A percentile compares a stretch with the other conserved stretches of the same genome.
phyloP scores from a whole-genome alignment of 1,140 invertebrate species.

The Harpegnathos saltator region DNA sequence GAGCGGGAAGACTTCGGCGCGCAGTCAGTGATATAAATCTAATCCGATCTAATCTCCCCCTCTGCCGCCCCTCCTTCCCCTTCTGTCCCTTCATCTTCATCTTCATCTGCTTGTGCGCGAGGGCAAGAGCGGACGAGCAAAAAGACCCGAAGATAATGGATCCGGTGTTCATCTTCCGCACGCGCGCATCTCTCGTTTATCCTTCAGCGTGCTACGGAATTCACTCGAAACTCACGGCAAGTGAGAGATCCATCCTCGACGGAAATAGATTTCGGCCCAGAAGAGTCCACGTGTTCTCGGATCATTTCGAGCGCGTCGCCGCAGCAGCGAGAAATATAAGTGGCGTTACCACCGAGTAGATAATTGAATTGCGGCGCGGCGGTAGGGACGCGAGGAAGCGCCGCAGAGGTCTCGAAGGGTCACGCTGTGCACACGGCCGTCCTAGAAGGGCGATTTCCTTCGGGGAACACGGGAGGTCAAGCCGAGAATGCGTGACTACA shows the following conservation, averaged over 20 bases:
- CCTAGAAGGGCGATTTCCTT: background rate
- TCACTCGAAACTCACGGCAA: background rate
- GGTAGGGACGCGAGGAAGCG: background rate
- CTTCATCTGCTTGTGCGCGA: background rate
- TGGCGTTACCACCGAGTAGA: slow-evolving; percentile 14
- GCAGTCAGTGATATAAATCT: slow-evolving; percentile 15
- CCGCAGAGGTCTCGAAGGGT: background rate
- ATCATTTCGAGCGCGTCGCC: background rate
- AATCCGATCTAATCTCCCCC: background rate
- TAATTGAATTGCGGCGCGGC: slow-evolving; percentile 35
- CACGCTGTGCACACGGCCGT: background rate
- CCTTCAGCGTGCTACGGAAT: background rate
- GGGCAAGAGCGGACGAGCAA: slow-evolving; percentile 13
- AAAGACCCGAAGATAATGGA: slow-evolving; percentile 35
- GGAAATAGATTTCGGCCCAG: slow-evolving; percentile 52
- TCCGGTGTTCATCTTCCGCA: slow-evolving; percentile 28
- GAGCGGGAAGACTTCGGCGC: background rate
- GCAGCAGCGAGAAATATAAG: slow-evolving; percentile 33
- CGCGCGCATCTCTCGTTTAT: slow-evolving; percentile 32
- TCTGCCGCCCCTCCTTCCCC: too few relatives aligned
- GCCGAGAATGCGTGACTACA: background rate
- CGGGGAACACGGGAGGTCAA: background rate
- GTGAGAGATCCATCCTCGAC: slow-evolving; percentile 25
- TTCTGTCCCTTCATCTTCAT: too few relatives aligned
- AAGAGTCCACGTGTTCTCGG: background rate